Conservation (phyloP, 1,140 invertebrate genomes). For the Drosophila kohkoa region DNA sequence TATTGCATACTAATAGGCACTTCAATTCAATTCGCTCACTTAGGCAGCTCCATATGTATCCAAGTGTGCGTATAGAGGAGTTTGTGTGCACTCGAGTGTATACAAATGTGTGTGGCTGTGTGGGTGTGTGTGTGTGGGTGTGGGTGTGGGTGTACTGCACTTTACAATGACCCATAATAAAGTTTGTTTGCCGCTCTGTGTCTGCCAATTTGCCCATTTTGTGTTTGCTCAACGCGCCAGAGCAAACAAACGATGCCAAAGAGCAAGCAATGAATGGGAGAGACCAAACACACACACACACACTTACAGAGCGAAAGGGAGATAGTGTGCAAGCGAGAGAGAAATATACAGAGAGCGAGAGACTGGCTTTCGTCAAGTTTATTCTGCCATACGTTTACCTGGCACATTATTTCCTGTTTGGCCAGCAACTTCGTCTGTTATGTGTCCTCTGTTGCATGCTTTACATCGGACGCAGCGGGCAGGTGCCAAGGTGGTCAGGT, state of each 20-base stretch:
- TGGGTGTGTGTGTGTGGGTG: not conserved
- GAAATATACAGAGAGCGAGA: not conserved
- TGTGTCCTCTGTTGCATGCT: constrained; percentile 32
- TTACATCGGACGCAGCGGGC: constrained; percentile 8
- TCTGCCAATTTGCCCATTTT: constrained; percentile 68
- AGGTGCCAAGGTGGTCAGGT: not conserved
- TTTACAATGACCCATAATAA: constrained; percentile 73
- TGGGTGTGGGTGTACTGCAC: constrained; percentile 46
- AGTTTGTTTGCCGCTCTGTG: constrained; percentile 67
- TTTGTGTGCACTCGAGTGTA: constrained; percentile 19
- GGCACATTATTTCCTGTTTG: constrained; percentile 29
- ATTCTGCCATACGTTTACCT: constrained; percentile 57
- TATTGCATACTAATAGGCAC: constrained; percentile 70
- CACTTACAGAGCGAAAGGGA: not conserved
- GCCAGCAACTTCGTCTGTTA: constrained; percentile 9
- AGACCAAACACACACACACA: constrained; percentile 7
- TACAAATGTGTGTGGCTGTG: not conserved
- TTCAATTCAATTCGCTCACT: constrained; percentile 72
- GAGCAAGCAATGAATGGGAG: constrained; percentile 34
- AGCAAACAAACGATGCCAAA: constrained; percentile 57
- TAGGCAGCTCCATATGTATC: constrained; percentile 24
- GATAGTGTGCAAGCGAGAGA: constrained; percentile 2
- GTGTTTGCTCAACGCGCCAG: constrained; percentile 63
- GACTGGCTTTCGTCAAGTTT: constrained; percentile 54
- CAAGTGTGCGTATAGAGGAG: constrained; percentile 3